Conservation (phyloP, 2,888 invertebrate genomes). For the Dromius quadrimaculatus region DNA sequence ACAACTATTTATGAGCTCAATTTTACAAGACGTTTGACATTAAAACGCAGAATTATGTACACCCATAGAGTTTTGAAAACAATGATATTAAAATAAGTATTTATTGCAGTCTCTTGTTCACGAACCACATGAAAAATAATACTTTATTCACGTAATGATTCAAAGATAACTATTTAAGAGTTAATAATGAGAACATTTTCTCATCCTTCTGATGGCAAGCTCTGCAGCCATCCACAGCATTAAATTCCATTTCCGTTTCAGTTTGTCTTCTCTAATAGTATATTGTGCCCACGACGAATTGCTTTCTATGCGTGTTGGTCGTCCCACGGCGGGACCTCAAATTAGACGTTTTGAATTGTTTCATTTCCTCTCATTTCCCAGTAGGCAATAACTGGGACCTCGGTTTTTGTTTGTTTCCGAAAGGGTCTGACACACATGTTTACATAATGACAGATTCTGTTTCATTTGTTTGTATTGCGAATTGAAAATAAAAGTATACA, state of each 20-base stretch:
- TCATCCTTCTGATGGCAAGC: too few relatives aligned
- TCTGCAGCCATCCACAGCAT: too few relatives aligned
- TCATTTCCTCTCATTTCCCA: slow-evolving; percentile 50
- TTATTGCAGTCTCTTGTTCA: too few relatives aligned
- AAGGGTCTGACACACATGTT: slow-evolving; percentile 13
- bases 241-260: too few relatives aligned
- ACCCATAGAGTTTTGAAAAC: too few relatives aligned
- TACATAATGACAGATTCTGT: background rate
- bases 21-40: too few relatives aligned
- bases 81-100: too few relatives aligned
- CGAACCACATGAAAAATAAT: too few relatives aligned
- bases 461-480: slow-evolving; percentile 28
- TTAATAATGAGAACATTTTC: too few relatives aligned
- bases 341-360: slow-evolving; percentile 51
- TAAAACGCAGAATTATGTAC: too few relatives aligned
- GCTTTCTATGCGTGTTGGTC: slow-evolving; percentile 36
- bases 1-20: slow-evolving; percentile 38
- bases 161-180: too few relatives aligned
- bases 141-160: too few relatives aligned
- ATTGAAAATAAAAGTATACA: slow-evolving; percentile 26
- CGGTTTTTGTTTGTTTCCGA: slow-evolving; percentile 5
- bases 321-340: slow-evolving; percentile 45
- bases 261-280: slow-evolving; percentile 26
- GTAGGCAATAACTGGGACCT: slow-evolving; percentile 6
- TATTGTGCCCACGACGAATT: slow-evolving; percentile 47